phyloP scores from a whole-genome alignment of 1,140 invertebrate genomes.

The Artemia franciscana region DNA sequence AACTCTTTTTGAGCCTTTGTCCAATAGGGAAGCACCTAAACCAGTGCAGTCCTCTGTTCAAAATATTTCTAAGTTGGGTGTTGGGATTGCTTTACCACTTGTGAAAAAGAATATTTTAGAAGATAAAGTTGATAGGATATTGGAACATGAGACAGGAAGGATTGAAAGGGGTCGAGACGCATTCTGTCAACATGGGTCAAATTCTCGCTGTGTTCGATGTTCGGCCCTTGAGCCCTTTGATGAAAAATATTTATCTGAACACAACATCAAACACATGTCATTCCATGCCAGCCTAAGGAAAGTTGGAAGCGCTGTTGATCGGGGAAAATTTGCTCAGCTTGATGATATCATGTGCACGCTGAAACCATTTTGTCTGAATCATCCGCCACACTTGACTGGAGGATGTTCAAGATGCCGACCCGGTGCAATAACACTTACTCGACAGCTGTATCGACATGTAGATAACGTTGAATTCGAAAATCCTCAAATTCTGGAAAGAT shows the following conservation, averaged over 20 bases:
- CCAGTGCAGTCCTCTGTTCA: constrained; percentile 6
- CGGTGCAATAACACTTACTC: constrained; percentile 80
- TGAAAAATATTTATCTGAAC: no score
- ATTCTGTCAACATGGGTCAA: no score
- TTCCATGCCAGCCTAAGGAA: no score
- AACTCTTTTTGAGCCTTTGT: constrained; percentile 4
- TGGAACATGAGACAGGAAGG: constrained; percentile 63
- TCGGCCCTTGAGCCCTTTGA: no score
- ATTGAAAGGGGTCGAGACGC: constrained; percentile 66
- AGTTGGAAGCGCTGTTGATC: no score
- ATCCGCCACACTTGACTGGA: constrained; percentile 91
- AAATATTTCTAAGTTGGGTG: no score
- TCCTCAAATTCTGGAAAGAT: constrained; percentile 73
- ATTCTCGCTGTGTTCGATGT: no score
- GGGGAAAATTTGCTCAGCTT: constrained; percentile 76
- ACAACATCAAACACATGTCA: no score
- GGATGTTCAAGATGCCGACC: constrained; percentile 99
- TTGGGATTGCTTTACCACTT: neutral
- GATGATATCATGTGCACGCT: constrained; percentile 84
- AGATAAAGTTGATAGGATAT: constrained; percentile 59
- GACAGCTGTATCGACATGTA: constrained; percentile 81
- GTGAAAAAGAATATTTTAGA: constrained; percentile 26
- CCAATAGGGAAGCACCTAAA: constrained; percentile 7
- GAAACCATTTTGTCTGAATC: constrained; percentile 75
- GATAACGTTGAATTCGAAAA: constrained; percentile 98